These are phyloP conservation scores for Conus canariensis DNA, from an alignment of 2,888 invertebrate species.

Conservation along the genomic window DNA sequence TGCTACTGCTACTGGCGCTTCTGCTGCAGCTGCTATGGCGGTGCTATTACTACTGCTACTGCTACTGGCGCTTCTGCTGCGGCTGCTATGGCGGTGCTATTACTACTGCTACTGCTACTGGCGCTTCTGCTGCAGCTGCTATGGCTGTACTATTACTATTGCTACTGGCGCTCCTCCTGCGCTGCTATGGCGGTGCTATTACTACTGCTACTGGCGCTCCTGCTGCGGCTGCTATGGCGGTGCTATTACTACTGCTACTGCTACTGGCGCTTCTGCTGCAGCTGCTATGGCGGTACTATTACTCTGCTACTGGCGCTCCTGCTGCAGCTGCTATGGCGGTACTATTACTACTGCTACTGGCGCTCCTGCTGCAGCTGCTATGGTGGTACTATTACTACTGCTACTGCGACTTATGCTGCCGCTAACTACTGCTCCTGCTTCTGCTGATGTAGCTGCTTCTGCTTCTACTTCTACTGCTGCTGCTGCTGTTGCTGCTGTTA, in stretches of 20 bases:
- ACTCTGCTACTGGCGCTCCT: neutral
- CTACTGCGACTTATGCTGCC: too few species aligned
- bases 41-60: too few species aligned
- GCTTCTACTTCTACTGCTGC: too few species aligned
- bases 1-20: too few species aligned
- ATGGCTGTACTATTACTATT: neutral
- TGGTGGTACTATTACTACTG: neutral
- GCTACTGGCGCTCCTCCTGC: neutral
- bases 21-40: too few species aligned
- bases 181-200: neutral
- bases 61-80: too few species aligned
- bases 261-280: neutral
- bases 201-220: neutral
- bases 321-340: neutral
- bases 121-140: neutral
- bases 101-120: neutral
- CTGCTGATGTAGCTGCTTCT: too few species aligned
- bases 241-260: neutral
- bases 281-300: neutral
- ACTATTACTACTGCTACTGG: neutral
- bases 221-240: neutral
- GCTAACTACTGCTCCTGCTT: too few species aligned
- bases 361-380: neutral
- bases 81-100: too few species aligned
- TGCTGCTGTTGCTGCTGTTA: too few species aligned